These are phyloP conservation scores for Limenitis camilla DNA, from an alignment of 2,888 invertebrate genomes.

Conservation along the genomic window DNA sequence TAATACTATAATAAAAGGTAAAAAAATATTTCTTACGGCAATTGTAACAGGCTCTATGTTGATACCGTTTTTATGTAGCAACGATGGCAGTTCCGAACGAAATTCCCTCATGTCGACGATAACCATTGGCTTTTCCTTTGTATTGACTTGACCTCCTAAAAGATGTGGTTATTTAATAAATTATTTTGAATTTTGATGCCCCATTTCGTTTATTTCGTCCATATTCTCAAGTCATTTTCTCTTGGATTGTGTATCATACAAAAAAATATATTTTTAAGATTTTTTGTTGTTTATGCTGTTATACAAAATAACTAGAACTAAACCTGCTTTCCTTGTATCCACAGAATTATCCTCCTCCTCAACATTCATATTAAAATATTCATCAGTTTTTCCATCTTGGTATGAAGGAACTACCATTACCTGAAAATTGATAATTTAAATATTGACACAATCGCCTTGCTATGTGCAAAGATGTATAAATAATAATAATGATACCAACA, in stretches of 20 bases:
- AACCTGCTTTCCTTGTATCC: slow-evolving; percentile 81
- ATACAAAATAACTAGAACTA: background rate
- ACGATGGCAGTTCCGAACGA: slow-evolving; percentile 94
- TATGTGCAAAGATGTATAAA: background rate
- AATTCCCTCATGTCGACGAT: slow-evolving; percentile 99
- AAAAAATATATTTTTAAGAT: background rate
- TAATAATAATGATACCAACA: slow-evolving; percentile 66
- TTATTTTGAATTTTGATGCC: background rate
- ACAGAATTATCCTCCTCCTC: slow-evolving; percentile 49
- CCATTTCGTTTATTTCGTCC: background rate
- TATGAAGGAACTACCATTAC: slow-evolving; percentile 90
- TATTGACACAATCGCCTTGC: background rate
- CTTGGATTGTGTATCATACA: too few species aligned
- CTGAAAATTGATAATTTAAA: slow-evolving; percentile 51
- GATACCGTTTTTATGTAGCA: slow-evolving; percentile 94
- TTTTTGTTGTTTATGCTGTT: too few species aligned
- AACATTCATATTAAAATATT: slow-evolving; percentile 59
- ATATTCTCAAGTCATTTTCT: background rate
- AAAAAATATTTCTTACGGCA: slow-evolving; percentile 36
- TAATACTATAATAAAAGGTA: background rate
- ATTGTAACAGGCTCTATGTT: slow-evolving; percentile 79
- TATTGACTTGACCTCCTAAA: too few species aligned
- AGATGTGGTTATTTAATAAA: background rate
- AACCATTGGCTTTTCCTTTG: slow-evolving; percentile 68
- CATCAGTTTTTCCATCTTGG: slow-evolving; percentile 88